Evolutionary conservation across 2,113 vertebrate genomes (phyloP).

Genomic region (Cyphomyrus discorhynchus): DNA sequence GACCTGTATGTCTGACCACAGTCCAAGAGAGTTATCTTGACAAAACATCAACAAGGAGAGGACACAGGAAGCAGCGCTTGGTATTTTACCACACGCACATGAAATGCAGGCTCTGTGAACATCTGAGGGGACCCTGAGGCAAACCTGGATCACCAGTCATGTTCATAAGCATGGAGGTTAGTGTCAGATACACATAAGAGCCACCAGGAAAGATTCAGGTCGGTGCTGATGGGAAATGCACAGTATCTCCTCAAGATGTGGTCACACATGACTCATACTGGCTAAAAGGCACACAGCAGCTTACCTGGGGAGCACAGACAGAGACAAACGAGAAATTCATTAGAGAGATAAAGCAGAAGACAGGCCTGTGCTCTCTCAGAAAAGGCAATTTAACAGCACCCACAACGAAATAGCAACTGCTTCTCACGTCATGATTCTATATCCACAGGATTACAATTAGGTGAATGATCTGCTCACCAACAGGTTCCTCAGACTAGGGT

Average conservation of each 20-base stretch:
- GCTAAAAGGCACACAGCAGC: conserved; percentile 3
- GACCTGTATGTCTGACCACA: background rate
- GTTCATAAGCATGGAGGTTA: background rate
- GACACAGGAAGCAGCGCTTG: background rate
- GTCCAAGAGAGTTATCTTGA: background rate
- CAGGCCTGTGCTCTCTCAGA: background rate
- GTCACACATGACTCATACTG: background rate
- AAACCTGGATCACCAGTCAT: background rate
- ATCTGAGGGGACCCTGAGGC: background rate
- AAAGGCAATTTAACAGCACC: background rate
- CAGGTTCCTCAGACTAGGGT: background rate
- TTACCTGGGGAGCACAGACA: background rate
- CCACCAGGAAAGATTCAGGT: background rate
- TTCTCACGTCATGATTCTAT: background rate
- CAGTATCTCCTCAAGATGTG: background rate
- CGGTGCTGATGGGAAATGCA: background rate
- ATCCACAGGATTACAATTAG: background rate
- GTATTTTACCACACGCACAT: background rate
- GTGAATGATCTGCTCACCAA: background rate
- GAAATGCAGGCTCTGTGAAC: background rate
- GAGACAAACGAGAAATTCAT: conserved; percentile 11
- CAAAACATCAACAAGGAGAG: background rate
- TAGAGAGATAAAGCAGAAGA: background rate
- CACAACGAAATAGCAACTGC: background rate
- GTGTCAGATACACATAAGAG: background rate